Conservation (phyloP, 2,113 vertebrate genomes). For the Trichechus manatus region DNA sequence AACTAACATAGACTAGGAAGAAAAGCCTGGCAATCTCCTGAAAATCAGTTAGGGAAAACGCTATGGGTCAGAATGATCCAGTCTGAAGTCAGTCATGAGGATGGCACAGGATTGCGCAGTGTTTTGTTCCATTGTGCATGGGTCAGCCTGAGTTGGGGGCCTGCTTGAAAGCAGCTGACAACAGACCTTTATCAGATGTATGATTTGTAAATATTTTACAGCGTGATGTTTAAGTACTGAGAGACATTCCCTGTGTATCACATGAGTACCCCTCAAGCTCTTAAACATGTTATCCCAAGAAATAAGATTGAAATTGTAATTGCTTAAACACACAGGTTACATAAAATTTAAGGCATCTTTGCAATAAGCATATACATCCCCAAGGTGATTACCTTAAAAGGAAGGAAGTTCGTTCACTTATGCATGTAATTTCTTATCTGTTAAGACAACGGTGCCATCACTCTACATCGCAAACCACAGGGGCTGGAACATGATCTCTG, state of each 20-base stretch:
- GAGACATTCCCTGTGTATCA: not conserved
- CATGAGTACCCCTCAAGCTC: not conserved
- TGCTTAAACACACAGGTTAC: not conserved
- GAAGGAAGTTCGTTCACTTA: not conserved
- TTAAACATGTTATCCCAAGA: not conserved
- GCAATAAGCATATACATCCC: not conserved
- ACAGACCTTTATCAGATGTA: not conserved
- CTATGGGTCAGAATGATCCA: no score
- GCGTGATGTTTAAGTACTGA: not conserved
- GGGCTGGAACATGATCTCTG: accelerated
- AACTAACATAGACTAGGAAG: not conserved
- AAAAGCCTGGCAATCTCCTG: not conserved
- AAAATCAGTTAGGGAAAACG: not conserved
- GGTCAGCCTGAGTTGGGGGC: no score
- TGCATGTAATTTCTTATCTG: not conserved
- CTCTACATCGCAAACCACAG: not conserved
- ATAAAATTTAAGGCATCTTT: not conserved
- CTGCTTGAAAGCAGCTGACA: no score
- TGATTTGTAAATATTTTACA: not conserved
- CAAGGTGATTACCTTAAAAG: not conserved
- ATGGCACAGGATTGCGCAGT: not conserved
- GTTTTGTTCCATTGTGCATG: not conserved
- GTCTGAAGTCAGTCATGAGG: not conserved
- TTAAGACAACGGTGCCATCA: no score
- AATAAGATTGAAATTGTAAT: not conserved